Percentiles rank a stretch among this genome's conserved stretches.
Conservation (phyloP, 2,888 invertebrate species). For the Erebia palarica region DNA sequence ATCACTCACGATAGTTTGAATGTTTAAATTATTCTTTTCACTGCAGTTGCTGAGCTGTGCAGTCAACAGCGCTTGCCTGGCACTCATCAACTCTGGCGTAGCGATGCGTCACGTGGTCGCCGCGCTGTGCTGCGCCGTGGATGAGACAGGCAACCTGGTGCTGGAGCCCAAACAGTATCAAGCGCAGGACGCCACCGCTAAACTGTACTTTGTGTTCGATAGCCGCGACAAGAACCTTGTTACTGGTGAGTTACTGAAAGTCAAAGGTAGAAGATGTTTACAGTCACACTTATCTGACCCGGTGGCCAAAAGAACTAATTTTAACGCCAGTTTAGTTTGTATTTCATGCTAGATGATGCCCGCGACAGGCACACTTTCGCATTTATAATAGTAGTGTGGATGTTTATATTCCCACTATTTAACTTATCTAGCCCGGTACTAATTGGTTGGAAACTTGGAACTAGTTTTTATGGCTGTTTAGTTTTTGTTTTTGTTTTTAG, state of each 20-base stretch:
- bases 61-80: conserved; percentile 91
- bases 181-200: conserved; percentile 80
- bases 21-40: not conserved
- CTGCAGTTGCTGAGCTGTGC: conserved; percentile 88
- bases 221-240: conserved; percentile 67
- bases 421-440: too few species aligned
- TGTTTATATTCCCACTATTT: too few species aligned
- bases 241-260: conserved; percentile 51
- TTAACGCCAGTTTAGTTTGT: too few species aligned
- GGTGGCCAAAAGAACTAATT: too few species aligned
- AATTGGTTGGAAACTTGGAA: too few species aligned
- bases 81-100: conserved; percentile 91
- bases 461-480: too few species aligned
- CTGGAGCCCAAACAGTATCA: conserved; percentile 84
- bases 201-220: conserved; percentile 90
- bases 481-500: too few species aligned
- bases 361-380: too few species aligned
- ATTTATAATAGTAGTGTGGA: too few species aligned
- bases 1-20: too few species aligned
- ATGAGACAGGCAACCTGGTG: conserved; percentile 81
- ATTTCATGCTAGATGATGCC: not conserved
- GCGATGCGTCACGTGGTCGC: conserved; percentile 92
- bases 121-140: conserved; percentile 88
- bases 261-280: too few species aligned
- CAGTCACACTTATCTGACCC: too few species aligned